These are phyloP conservation scores for Apaloderma vittatum DNA, from an alignment of 2,113 vertebrate genomes.

Conservation along the genomic window DNA sequence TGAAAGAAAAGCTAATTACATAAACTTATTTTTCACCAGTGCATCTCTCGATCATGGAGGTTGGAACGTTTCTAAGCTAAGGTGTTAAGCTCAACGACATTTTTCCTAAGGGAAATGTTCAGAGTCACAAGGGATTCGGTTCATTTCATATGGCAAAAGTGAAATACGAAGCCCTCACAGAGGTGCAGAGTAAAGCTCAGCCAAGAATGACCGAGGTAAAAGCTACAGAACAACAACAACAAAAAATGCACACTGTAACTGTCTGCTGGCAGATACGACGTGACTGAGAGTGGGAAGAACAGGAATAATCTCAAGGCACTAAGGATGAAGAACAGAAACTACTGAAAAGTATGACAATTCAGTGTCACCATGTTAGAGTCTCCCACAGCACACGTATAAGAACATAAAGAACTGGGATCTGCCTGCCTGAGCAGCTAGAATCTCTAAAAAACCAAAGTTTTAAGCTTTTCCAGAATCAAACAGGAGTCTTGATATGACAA, in stretches of 20 bases:
- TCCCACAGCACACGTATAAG: not conserved
- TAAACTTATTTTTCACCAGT: not conserved
- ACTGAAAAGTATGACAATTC: not conserved
- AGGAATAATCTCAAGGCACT: not conserved
- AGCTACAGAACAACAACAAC: not conserved
- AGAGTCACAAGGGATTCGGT: not conserved
- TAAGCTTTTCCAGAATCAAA: not conserved
- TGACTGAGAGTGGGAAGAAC: not conserved
- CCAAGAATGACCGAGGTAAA: not conserved
- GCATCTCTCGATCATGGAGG: not conserved
- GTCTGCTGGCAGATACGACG: not conserved
- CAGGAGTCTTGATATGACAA: not conserved
- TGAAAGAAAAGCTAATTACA: not conserved
- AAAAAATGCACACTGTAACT: not conserved
- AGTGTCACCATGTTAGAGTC: not conserved
- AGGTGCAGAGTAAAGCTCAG: not conserved
- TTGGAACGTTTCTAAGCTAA: not conserved
- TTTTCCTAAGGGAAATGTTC: not conserved
- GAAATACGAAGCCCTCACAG: not conserved
- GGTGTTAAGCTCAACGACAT: not conserved
- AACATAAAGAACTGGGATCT: not conserved
- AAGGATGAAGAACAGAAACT: not conserved
- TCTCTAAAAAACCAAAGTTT: not conserved
- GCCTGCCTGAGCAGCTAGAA: not conserved
- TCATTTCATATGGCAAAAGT: not conserved